Evolutionary conservation across 2,797 vertebrate species (phyloP).

Genomic region (Neosalanx taihuensis): DNA sequence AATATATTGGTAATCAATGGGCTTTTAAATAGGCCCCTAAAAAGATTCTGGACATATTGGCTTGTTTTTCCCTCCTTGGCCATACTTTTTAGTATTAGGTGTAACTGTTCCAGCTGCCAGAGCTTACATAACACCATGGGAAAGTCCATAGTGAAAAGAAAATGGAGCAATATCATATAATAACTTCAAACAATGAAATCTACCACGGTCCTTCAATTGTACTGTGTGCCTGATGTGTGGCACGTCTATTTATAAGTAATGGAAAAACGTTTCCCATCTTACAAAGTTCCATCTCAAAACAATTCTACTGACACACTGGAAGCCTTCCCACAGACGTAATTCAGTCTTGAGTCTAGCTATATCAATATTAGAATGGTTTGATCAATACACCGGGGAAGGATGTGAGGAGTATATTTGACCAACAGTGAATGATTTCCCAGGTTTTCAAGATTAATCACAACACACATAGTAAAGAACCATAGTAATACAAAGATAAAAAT

Average conservation of each 20-base stretch:
- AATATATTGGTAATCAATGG: neutral
- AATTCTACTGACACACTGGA: slow-evolving; percentile 3
- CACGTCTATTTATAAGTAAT: neutral
- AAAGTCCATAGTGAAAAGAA: neutral
- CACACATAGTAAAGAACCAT: neutral
- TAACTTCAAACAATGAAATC: slow-evolving; percentile 10
- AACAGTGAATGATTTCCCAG: neutral
- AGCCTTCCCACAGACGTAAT: neutral
- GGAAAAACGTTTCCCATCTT: neutral
- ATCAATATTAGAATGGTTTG: neutral
- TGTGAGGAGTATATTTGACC: neutral
- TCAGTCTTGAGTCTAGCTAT: neutral
- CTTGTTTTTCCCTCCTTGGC: neutral
- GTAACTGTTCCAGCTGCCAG: neutral
- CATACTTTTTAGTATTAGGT: neutral
- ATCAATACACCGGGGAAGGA: neutral
- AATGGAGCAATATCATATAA: slow-evolving; percentile 8
- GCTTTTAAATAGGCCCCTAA: neutral
- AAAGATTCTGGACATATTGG: neutral
- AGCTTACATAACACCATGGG: neutral
- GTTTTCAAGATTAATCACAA: neutral
- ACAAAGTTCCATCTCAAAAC: slow-evolving; percentile 1
- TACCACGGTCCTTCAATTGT: neutral
- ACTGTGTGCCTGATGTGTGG: neutral
- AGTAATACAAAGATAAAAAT: neutral